These are phyloP conservation scores for Oceanites oceanicus DNA, from an alignment of 2,113 vertebrate genomes.

Conservation along the genomic window DNA sequence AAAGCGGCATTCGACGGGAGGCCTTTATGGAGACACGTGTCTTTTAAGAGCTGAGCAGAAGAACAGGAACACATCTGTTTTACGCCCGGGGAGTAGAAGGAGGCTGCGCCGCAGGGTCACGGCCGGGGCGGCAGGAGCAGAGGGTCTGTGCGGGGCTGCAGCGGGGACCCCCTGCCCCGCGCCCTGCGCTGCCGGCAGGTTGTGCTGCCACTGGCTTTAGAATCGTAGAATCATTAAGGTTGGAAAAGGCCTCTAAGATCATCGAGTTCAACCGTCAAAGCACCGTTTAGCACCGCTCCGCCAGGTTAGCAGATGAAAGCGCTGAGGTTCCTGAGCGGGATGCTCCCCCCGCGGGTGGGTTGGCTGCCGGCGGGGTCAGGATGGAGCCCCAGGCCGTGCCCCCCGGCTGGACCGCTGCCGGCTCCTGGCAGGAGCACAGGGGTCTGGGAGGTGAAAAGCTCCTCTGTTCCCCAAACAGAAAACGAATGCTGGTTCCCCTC, in stretches of 20 bases:
- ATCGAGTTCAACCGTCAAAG: too few species aligned
- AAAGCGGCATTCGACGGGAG: accelerated
- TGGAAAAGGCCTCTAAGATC: too few species aligned
- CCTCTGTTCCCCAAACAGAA: not conserved
- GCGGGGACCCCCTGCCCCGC: not conserved
- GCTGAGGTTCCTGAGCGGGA: accelerated
- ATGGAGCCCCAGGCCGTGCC: accelerated
- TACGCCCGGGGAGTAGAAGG: not conserved
- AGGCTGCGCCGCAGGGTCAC: not conserved
- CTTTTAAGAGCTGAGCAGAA: not conserved
- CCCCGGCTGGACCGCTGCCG: accelerated
- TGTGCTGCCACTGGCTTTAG: not conserved
- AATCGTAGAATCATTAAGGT: too few species aligned
- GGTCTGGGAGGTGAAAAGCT: not conserved
- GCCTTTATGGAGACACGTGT: not conserved
- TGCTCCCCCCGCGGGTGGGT: not conserved
- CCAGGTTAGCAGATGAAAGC: not conserved
- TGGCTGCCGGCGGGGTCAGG: accelerated
- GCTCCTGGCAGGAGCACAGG: not conserved
- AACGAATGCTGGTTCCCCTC: slow-evolving; percentile 15
- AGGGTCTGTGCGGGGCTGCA: not conserved
- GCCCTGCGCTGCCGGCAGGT: not conserved
- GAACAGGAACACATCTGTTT: not conserved
- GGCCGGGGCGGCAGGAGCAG: accelerated
- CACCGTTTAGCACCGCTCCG: not conserved